Evolutionary conservation across 2,797 vertebrate genomes (phyloP).

Genomic region (Macropodus opercularis): DNA sequence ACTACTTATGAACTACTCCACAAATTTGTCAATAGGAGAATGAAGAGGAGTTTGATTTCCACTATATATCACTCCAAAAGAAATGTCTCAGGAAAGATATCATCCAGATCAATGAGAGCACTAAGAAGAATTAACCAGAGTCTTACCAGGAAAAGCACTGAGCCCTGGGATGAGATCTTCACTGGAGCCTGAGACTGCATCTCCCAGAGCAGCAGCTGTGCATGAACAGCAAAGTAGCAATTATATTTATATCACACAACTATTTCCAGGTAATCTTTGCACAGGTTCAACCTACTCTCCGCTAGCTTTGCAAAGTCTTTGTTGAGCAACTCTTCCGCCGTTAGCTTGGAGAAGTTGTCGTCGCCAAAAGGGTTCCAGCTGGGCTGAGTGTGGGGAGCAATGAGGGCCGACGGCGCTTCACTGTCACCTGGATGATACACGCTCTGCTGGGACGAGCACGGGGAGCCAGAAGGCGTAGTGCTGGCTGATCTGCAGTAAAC

Average conservation of each 20-base stretch:
- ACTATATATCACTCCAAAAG: background rate
- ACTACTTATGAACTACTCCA: background rate
- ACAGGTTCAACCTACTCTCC: constrained; percentile 81
- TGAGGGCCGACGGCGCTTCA: constrained; percentile 69
- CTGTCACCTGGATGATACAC: constrained; percentile 87
- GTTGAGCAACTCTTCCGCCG: constrained; percentile 97
- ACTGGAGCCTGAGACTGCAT: constrained; percentile 83
- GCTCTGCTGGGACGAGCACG: constrained; percentile 95
- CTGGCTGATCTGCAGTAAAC: constrained; percentile 89
- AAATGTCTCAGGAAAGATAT: background rate
- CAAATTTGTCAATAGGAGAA: background rate
- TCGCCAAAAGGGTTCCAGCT: constrained; percentile 98
- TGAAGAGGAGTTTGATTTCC: background rate
- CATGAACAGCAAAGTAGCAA: constrained; percentile 16
- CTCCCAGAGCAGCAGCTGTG: constrained; percentile 83
- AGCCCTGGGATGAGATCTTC: constrained; percentile 90
- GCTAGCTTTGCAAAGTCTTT: constrained; percentile 96
- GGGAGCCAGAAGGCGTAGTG: constrained; percentile 97
- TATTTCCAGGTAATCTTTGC: background rate
- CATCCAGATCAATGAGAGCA: constrained; percentile 4
- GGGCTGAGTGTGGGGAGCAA: constrained; percentile 73
- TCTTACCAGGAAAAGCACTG: constrained; percentile 88
- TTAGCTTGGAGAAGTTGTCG: constrained; percentile 98
- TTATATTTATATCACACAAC: constrained; percentile 6
- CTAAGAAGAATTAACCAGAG: constrained; percentile 43